Base-by-base conservation (phyloP, 30 jellyfish, hydroid and myxozoan genomes). In the Turritopsis dohrnii region DNA sequence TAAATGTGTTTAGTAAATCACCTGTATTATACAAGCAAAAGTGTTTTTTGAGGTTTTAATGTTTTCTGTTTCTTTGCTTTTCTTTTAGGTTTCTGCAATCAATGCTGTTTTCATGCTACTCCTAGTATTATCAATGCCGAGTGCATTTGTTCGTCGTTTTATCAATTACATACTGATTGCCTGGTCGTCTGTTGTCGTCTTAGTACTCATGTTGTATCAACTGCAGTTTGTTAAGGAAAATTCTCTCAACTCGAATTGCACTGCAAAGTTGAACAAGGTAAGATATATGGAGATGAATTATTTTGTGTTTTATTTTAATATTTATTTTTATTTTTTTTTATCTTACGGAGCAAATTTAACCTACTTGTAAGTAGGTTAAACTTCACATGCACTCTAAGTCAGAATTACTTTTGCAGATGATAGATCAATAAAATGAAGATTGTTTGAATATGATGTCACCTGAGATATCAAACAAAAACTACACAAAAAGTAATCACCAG, bases 121-220 rank as follows among this genome's bases (percentile, higher is more conserved):
- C 21, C 89, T 94, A 0, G 95, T 94, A 30, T 81, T 94, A 80
- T 82, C 99, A 22, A 94, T 94, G 99, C 99, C 97, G 17, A 89
- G 96, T 27, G 87, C 85, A 53, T 52, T 88, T 77, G 77, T 89
- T 60, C 99, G 84, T 30, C 69, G 87, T 52, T 74, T 88, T 84
- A 85, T 94, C 90, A 88, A 89, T 76, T 94, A 88, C 76, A 72
- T 94, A 84, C 79, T 94, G 75, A 90, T 94, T 54, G 89, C 84
- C 21, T 94, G 99, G 99, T 89, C 99, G 1, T 88, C 99, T 8
- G 29, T 88, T 21, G 94, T 94, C 66, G 88, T 94, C 24, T 83
- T 94, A 53, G 94, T 90, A 23, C 80, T 87, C 54, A 94, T 94
- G 99, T 77, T 89, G 81, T 94, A 94, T 88, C 99, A 94, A 87